A percentile compares a stretch with the other conserved stretches of the same genome.
phyloP scores from a whole-genome alignment of 2,113 vertebrate species.

The Lepus americanus region DNA sequence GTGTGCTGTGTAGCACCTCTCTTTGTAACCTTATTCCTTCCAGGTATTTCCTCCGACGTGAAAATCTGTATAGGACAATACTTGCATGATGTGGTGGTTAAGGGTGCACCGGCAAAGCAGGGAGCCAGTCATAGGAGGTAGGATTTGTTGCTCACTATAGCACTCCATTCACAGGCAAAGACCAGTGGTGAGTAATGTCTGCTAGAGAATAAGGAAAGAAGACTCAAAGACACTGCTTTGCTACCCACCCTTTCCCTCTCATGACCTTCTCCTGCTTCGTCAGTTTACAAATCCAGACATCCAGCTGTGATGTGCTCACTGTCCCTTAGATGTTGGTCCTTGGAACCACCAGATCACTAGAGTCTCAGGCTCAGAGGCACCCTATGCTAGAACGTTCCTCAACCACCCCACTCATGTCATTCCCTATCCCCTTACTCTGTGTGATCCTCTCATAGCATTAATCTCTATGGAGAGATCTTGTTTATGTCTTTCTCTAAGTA shows the following conservation, averaged over 20 bases:
- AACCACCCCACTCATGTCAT: neutral
- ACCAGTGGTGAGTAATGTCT: neutral
- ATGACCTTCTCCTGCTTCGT: neutral
- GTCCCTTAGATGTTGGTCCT: fast-evolving
- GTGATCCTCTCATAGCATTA: neutral
- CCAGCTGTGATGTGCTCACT: neutral
- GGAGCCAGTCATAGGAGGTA: fast-evolving
- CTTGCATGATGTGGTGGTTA: neutral
- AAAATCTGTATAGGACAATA: neutral
- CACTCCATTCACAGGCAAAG: neutral
- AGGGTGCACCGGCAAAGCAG: neutral
- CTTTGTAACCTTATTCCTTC: conserved; percentile 41
- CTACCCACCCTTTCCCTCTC: neutral
- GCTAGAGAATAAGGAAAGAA: neutral
- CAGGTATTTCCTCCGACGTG: neutral
- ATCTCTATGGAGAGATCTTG: neutral
- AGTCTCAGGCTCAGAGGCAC: neutral
- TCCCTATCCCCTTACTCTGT: neutral
- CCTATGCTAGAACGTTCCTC: too few relatives aligned
- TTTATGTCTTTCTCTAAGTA: neutral
- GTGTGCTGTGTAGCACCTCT: neutral
- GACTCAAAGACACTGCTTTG: neutral
- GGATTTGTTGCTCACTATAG: neutral
- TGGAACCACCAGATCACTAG: neutral
- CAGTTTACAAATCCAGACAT: neutral